Evolutionary conservation across 1,140 invertebrate genomes (phyloP).

Genomic region (Sogatella furcifera): DNA sequence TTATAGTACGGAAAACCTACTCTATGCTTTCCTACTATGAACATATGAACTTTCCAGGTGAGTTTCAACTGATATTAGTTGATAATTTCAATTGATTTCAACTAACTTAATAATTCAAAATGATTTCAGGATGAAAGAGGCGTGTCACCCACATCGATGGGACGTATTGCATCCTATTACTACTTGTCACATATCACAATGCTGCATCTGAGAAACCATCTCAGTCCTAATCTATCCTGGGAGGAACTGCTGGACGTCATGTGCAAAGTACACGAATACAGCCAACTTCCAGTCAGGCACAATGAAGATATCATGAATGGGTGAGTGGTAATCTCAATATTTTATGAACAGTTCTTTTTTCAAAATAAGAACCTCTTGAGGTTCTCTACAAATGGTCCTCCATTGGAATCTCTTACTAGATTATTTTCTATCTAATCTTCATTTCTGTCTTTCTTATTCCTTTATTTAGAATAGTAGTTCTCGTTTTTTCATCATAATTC

Average conservation of each 20-base stretch:
- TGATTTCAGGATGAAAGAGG: conserved; percentile 54
- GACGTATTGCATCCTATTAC: conserved; percentile 91
- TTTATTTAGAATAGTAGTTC: background rate
- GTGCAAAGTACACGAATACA: conserved; percentile 82
- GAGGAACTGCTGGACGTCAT: conserved; percentile 72
- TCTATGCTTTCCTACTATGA: too few relatives aligned
- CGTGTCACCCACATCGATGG: conserved; percentile 72
- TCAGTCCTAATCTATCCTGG: conserved; percentile 51
- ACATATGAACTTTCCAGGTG: too few relatives aligned
- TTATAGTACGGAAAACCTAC: too few relatives aligned
- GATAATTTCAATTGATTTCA: too few relatives aligned
- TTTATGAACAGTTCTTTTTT: background rate
- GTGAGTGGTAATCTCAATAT: conserved; percentile 36
- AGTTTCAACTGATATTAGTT: too few relatives aligned
- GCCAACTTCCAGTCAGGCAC: conserved; percentile 90
- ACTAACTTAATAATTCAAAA: too few relatives aligned
- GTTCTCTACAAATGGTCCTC: too few relatives aligned
- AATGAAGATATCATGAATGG: conserved; percentile 95
- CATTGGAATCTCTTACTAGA: background rate
- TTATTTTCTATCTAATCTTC: background rate
- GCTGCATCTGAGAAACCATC: conserved; percentile 60
- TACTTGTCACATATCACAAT: conserved; percentile 93
- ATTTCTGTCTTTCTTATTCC: background rate
- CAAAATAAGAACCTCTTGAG: too few relatives aligned
- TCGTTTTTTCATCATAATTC: too few relatives aligned